Percentiles rank a stretch among this genome's conserved stretches.
These are phyloP conservation scores for Mastacembelus armatus DNA, from an alignment of 2,797 vertebrate species.

Conservation along the genomic window DNA sequence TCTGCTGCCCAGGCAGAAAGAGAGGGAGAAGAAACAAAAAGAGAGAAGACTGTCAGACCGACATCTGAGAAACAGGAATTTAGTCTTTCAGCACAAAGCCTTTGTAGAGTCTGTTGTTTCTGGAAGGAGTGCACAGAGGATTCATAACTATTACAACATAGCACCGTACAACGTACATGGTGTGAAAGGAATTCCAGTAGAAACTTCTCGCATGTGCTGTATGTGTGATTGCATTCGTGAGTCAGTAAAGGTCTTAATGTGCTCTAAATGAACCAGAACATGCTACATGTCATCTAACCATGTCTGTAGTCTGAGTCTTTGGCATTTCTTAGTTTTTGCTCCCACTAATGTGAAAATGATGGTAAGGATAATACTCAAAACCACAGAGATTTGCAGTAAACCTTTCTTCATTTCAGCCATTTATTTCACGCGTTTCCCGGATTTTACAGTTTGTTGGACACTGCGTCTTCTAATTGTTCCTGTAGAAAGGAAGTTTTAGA, in stretches of 20 bases:
- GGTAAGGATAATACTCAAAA: too few relatives aligned
- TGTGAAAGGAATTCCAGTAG: too few relatives aligned
- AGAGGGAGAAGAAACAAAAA: slow-evolving; percentile 47
- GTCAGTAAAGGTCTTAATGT: not conserved
- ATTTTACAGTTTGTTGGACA: not conserved
- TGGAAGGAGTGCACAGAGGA: slow-evolving; percentile 63
- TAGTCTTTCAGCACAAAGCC: slow-evolving; percentile 70
- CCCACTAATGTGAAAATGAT: too few relatives aligned
- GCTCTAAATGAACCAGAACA: not conserved
- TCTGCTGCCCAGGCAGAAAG: slow-evolving; percentile 66
- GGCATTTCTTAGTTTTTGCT: not conserved
- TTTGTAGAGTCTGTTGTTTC: slow-evolving; percentile 74
- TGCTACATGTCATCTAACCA: not conserved
- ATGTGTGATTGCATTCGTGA: slow-evolving; percentile 4
- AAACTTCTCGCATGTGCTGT: slow-evolving; percentile 1
- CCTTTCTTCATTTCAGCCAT: too few relatives aligned
- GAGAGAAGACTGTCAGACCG: slow-evolving; percentile 66
- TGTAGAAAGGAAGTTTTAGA: not conserved
- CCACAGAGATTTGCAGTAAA: too few relatives aligned
- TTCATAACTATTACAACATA: slow-evolving; percentile 58
- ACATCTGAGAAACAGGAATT: slow-evolving; percentile 78
- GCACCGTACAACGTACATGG: too few relatives aligned
- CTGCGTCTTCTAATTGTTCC: not conserved
- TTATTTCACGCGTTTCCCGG: not conserved
- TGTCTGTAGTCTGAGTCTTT: not conserved